Percentiles rank a stretch among this genome's conserved stretches.
Conservation (phyloP, 2,888 invertebrate species). For the Archips crataeganus region DNA sequence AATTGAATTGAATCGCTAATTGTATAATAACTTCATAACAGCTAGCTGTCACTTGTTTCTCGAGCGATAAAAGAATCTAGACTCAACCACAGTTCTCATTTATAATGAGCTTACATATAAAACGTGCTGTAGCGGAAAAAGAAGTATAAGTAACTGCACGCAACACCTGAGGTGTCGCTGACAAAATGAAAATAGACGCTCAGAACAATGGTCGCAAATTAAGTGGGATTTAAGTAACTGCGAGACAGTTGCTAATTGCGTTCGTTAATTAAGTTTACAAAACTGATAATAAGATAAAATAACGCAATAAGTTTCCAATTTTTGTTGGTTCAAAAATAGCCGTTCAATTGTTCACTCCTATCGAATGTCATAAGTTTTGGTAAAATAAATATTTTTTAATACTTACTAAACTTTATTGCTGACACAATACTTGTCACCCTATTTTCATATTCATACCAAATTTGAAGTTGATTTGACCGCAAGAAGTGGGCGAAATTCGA, state of each 20-base stretch:
- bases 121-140: slow-evolving; percentile 49
- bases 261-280: slow-evolving; percentile 41
- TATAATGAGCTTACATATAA: slow-evolving; percentile 59
- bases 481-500: too few species aligned
- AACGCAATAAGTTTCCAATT: neutral
- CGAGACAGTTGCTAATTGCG: slow-evolving; percentile 38
- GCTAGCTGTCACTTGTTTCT: slow-evolving; percentile 47
- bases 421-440: too few species aligned
- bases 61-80: slow-evolving; percentile 45
- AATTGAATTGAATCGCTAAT: slow-evolving; percentile 16
- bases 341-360: too few species aligned
- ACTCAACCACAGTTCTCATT: slow-evolving; percentile 45
- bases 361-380: too few species aligned
- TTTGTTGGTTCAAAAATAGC: neutral
- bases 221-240: slow-evolving; percentile 39
- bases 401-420: too few species aligned
- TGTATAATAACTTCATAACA: slow-evolving; percentile 24
- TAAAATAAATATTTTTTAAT: too few species aligned
- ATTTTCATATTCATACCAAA: too few species aligned
- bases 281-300: slow-evolving; percentile 34
- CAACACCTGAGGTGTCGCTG: slow-evolving; percentile 55
- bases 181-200: slow-evolving; percentile 44
- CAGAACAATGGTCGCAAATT: slow-evolving; percentile 38
- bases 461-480: too few species aligned
- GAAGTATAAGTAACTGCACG: slow-evolving; percentile 49